Evolutionary conservation across 2,113 vertebrate genomes (phyloP).

Genomic region (Pantherophis guttatus): DNA sequence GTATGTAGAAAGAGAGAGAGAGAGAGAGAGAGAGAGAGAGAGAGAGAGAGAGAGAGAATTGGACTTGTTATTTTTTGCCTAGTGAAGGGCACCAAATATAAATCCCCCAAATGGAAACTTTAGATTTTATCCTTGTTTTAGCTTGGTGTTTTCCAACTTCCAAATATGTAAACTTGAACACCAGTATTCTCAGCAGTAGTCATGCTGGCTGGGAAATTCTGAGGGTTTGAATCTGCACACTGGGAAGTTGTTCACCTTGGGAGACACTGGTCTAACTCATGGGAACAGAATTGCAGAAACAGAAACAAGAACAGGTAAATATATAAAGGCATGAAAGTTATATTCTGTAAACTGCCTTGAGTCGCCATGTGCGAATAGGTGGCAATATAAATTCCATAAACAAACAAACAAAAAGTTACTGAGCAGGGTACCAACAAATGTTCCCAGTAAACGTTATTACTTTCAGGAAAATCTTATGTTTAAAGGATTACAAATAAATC

Average conservation of each 20-base stretch:
- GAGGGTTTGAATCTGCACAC: background rate
- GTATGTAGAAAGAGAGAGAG: too few relatives aligned
- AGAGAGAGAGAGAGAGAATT: background rate
- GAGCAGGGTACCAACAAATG: conserved; percentile 1
- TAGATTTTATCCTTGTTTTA: background rate
- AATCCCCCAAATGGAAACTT: background rate
- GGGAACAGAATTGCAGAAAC: background rate
- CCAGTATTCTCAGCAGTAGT: background rate
- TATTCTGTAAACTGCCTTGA: too few relatives aligned
- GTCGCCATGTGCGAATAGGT: too few relatives aligned
- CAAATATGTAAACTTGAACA: background rate
- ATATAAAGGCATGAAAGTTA: background rate
- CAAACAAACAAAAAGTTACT: background rate
- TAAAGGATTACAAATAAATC: background rate
- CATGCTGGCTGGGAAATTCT: background rate
- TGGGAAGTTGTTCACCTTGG: background rate
- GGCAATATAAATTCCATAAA: too few relatives aligned
- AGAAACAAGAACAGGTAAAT: conserved; percentile 10
- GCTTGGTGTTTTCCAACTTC: background rate
- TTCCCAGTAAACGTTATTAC: conserved; percentile 20
- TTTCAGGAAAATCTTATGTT: background rate
- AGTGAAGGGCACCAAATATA: background rate
- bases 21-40: background rate
- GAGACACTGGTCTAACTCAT: background rate
- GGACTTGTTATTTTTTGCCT: background rate